These are phyloP conservation scores for Salvelinus alpinus DNA, from an alignment of 2,113 vertebrate species.

Conservation along the genomic window DNA sequence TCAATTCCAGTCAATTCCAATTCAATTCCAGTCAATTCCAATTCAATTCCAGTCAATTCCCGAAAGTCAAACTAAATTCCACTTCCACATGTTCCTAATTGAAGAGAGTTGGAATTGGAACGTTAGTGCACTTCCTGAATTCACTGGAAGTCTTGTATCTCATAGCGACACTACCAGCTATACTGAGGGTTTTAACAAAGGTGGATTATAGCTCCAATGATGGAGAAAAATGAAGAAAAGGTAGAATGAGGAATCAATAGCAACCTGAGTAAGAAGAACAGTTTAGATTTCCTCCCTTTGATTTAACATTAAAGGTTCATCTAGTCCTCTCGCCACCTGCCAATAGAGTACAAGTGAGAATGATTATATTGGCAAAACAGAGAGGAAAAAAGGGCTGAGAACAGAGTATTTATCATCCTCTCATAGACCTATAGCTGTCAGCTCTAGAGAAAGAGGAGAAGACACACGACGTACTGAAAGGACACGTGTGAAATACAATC, in stretches of 20 bases:
- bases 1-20: too few relatives aligned
- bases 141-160: not conserved
- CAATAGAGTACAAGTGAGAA: conserved; percentile 67
- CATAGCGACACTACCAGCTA: not conserved
- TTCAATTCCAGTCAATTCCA: too few relatives aligned
- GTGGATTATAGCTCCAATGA: conserved; percentile 28
- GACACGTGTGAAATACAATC: not conserved
- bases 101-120: too few relatives aligned
- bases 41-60: too few relatives aligned
- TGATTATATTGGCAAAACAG: conserved; percentile 66
- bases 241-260: conserved; percentile 68
- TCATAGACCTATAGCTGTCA: conserved; percentile 46
- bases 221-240: not conserved
- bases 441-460: conserved; percentile 58
- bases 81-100: too few relatives aligned
- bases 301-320: conserved; percentile 74
- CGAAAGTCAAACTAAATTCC: too few relatives aligned
- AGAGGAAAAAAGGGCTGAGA: conserved; percentile 57
- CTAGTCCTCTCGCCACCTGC: conserved; percentile 59
- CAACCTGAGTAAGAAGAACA: conserved; percentile 58
- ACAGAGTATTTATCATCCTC: conserved; percentile 62
- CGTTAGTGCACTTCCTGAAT: too few relatives aligned
- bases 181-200: not conserved
- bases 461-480: conserved; percentile 45
- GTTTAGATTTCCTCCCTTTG: conserved; percentile 65